Percentiles rank a stretch among this genome's conserved stretches.
These are phyloP conservation scores for Ischnura elegans DNA, from an alignment of 2,888 invertebrate genomes.

Conservation along the genomic window DNA sequence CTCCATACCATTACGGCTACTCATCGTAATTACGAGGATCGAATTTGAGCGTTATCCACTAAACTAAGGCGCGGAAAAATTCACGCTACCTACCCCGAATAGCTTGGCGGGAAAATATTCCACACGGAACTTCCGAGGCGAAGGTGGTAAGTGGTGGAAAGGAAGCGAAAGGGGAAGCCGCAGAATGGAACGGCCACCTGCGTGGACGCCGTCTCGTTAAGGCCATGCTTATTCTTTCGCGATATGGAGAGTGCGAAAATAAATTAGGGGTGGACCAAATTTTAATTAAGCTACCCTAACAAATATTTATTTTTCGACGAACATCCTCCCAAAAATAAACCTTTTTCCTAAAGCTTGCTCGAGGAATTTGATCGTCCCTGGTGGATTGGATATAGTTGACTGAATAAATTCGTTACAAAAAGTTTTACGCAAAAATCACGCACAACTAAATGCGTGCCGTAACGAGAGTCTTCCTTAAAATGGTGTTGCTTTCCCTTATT, in stretches of 20 bases:
- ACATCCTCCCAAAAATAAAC: too few species aligned
- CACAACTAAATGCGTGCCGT: too few species aligned
- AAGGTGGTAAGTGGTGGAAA: not conserved
- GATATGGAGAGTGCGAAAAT: not conserved
- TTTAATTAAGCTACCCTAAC: not conserved
- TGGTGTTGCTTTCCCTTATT: too few species aligned
- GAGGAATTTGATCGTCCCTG: too few species aligned
- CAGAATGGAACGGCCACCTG: not conserved
- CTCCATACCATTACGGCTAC: not conserved
- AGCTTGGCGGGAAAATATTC: not conserved
- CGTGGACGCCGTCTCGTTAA: not conserved
- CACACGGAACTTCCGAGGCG: not conserved
- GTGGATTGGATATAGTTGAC: too few species aligned
- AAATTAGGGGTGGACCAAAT: not conserved
- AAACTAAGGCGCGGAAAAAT: not conserved
- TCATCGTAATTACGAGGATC: not conserved
- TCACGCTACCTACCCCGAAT: not conserved
- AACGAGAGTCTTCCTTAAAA: too few species aligned
- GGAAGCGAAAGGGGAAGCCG: not conserved
- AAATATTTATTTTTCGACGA: too few species aligned
- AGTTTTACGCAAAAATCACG: too few species aligned
- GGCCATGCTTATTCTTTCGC: not conserved
- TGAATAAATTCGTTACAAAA: too few species aligned
- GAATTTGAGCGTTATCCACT: not conserved
- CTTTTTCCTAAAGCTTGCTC: too few species aligned